Base-by-base conservation (phyloP, 2,797 vertebrate species). In the Malurus leucopterus region DNA sequence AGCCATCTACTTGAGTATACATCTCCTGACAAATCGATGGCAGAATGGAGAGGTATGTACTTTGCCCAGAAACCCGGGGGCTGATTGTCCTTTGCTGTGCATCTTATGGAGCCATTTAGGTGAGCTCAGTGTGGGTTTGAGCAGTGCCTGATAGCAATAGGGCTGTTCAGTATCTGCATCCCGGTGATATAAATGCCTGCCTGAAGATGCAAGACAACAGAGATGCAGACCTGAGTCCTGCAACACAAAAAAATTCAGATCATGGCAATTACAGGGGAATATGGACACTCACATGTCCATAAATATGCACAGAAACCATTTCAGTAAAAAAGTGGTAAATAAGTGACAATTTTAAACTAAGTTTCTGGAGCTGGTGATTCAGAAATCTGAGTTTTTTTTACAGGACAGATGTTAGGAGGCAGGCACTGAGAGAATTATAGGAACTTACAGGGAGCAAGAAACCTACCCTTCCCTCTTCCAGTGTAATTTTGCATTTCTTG, bases 1-100 rank as follows among this genome's bases (percentile, higher is more conserved):
- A 92, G 84, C 76, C 62, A 76, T 84, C 84, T 81, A 46, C 88
- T 89, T 71, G 81, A 93, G 92, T 78, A 75, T 67, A 91, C 82
- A 61, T 91, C 83, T 93, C 75, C 86, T 88, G 63, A 91, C 64
- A 93, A 91, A 91, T 95, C 93, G 92, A 93, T 91, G 90, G 62
- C 74, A 91, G 65, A 92, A 94, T 73, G 0, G 34, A 93, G 86
- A 93, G 69, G 67, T 65, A 70, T 47, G 89, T 89, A 83, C 87
- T 94, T 72, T 46, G 27, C 68, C 61, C 70, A 91, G 85, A 78
- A 73, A 57, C 61, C 64, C 86, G 67, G 61, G 70, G 76, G 32
- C 53, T 94, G 92, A 89, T 89, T 94, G 79, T 89, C 87, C 61
- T 90, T 87, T 84, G 67, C 83, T 3, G 13, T 62, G 77, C 64